phyloP scores from a whole-genome alignment of 1,140 invertebrate species.

The Lepidurus arcticus region DNA sequence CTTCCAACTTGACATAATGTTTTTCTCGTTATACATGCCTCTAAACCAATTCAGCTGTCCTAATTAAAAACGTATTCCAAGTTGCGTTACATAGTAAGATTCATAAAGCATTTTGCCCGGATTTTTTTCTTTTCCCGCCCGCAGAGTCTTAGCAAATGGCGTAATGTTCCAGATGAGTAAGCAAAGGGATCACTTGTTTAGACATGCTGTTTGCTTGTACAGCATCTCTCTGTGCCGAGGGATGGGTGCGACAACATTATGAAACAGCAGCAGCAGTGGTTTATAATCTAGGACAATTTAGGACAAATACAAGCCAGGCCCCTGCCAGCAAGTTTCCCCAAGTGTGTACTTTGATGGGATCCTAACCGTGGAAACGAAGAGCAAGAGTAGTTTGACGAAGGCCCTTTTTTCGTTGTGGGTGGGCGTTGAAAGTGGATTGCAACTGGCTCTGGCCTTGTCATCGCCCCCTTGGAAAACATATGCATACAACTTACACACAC shows the following conservation, averaged over 20 bases:
- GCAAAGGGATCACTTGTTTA: neutral
- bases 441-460: slow-evolving; percentile 20
- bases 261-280: slow-evolving; percentile 17
- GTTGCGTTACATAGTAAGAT: no score
- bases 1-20: no score
- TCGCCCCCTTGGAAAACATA: slow-evolving; percentile 21
- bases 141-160: neutral
- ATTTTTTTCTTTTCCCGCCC: no score
- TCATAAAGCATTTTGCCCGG: no score
- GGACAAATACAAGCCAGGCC: slow-evolving; percentile 2
- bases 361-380: neutral
- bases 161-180: neutral
- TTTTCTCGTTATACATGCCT: no score
- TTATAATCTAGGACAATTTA: slow-evolving; percentile 15
- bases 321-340: neutral
- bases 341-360: neutral
- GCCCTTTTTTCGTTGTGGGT: slow-evolving; percentile 2
- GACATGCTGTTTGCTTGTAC: slow-evolving; percentile 12
- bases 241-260: slow-evolving; percentile 21
- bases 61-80: no score
- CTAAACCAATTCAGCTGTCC: no score
- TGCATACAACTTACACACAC: slow-evolving; percentile 10
- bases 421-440: slow-evolving; percentile 20
- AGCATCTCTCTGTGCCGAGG: slow-evolving; percentile 12
- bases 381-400: neutral